These are phyloP conservation scores for Osmerus mordax DNA, from an alignment of 2,113 vertebrate species.

Conservation along the genomic window DNA sequence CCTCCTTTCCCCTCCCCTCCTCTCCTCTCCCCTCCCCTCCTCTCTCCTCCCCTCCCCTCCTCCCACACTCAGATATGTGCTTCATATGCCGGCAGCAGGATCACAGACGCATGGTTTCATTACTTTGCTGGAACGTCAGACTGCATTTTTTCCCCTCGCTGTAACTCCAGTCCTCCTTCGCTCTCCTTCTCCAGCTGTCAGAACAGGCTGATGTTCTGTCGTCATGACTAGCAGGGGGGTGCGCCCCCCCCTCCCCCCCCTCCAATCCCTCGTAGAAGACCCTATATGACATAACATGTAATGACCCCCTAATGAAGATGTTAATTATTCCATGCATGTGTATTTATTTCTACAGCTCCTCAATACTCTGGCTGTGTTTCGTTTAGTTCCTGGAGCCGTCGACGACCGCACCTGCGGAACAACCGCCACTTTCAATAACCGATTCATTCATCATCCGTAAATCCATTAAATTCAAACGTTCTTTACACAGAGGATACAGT, in stretches of 20 bases:
- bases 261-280: slow-evolving; percentile 31
- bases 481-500: not conserved
- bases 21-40: too few relatives aligned
- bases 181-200: not conserved
- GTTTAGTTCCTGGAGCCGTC: slow-evolving; percentile 52
- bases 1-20: too few relatives aligned
- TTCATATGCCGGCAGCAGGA: slow-evolving; percentile 18
- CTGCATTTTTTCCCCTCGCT: not conserved
- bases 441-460: slow-evolving; percentile 59
- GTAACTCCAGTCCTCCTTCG: not conserved
- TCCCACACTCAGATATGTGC: slow-evolving; percentile 15
- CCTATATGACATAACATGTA: slow-evolving; percentile 40
- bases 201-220: not conserved
- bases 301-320: slow-evolving; percentile 28
- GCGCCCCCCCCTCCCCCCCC: slow-evolving; percentile 33
- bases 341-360: slow-evolving; percentile 44
- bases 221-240: slow-evolving; percentile 25
- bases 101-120: slow-evolving; percentile 39
- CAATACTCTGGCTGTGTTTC: slow-evolving; percentile 31
- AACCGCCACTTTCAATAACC: slow-evolving; percentile 43
- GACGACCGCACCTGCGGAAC: slow-evolving; percentile 27
- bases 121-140: slow-evolving; percentile 50
- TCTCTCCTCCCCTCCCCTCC: not conserved
- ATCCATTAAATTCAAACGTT: slow-evolving; percentile 37
- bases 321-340: slow-evolving; percentile 60